Conservation (phyloP, 2,113 vertebrate species). For the Theristicus caerulescens region DNA sequence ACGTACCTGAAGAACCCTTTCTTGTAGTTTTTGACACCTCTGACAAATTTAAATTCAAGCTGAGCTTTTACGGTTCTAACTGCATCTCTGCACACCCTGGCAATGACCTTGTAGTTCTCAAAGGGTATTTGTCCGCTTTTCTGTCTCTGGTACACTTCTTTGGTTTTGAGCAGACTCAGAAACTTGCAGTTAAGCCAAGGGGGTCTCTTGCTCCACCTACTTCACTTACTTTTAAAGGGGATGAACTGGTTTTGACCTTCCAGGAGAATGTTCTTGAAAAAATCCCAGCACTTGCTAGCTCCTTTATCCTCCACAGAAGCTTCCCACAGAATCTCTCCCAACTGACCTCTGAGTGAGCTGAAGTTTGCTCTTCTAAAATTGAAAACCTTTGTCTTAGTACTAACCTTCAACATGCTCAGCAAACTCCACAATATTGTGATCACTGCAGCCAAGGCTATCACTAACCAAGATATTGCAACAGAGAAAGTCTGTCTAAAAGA, state of each 20-base stretch:
- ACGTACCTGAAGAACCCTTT: not conserved
- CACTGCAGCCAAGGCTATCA: too few species aligned
- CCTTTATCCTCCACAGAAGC: not conserved
- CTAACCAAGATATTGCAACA: not conserved
- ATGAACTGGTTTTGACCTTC: not conserved
- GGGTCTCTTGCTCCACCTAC: not conserved
- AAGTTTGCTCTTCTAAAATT: not conserved
- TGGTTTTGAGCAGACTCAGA: not conserved
- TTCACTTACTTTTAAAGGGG: not conserved
- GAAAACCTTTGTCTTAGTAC: not conserved
- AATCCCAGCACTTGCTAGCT: not conserved
- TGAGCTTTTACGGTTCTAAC: not conserved
- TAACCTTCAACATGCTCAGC: not conserved
- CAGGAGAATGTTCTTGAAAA: not conserved
- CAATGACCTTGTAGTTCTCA: not conserved
- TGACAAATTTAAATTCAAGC: not conserved
- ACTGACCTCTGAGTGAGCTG: not conserved
- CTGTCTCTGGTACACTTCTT: not conserved
- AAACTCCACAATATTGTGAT: not conserved
- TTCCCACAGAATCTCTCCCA: not conserved
- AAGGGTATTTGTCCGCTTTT: not conserved
- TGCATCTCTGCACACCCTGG: not conserved
- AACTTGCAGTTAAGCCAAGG: not conserved
- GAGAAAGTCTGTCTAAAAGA: not conserved
- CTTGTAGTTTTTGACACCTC: not conserved